Conservation (phyloP, 2,113 vertebrate species). For the Glaucomys volans region DNA sequence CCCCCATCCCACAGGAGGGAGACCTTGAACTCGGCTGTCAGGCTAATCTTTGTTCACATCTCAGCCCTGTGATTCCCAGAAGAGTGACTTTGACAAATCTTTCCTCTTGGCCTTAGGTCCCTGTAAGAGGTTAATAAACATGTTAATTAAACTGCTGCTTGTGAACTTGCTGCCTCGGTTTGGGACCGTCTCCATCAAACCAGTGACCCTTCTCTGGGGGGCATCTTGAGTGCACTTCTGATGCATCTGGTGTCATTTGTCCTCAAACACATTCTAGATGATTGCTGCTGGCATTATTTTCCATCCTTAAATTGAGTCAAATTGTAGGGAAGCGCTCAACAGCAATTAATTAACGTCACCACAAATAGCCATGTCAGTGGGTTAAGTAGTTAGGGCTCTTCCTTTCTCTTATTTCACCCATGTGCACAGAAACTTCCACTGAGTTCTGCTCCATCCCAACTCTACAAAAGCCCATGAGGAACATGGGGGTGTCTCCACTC, state of each 20-base stretch:
- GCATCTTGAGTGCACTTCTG: background rate
- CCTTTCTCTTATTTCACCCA: background rate
- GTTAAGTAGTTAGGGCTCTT: background rate
- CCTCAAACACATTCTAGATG: background rate
- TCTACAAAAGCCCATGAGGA: too few species aligned
- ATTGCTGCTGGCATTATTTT: background rate
- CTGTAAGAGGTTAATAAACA: background rate
- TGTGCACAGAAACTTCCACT: too few species aligned
- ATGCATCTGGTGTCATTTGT: background rate
- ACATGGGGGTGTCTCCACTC: fast-evolving
- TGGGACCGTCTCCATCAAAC: background rate
- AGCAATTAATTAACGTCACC: background rate
- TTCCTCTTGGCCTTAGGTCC: background rate
- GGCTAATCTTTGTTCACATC: background rate
- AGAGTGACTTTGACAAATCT: background rate
- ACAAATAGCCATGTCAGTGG: background rate
- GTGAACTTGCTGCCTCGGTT: background rate
- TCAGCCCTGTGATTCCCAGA: too few species aligned
- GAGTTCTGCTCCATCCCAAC: background rate
- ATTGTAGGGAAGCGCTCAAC: background rate
- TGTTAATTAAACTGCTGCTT: background rate
- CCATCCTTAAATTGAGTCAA: background rate
- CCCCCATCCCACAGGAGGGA: background rate
- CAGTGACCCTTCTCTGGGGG: background rate
- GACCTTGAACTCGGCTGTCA: background rate